phyloP scores from a whole-genome alignment of 2,888 invertebrate genomes.

The Opisthograptis luteolata region DNA sequence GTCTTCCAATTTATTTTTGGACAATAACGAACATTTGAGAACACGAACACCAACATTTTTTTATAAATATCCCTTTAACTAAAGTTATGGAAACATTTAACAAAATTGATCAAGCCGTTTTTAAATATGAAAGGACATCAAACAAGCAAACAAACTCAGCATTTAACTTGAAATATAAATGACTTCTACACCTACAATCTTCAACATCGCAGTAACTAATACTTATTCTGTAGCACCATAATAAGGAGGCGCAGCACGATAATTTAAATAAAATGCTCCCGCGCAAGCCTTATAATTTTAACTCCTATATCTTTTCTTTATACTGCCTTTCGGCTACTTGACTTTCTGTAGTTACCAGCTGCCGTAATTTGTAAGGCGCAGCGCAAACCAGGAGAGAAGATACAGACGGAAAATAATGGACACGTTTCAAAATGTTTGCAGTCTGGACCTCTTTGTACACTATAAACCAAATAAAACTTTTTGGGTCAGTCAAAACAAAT shows the following conservation, averaged over 20 bases:
- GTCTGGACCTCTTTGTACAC: too few relatives aligned
- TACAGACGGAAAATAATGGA: not conserved
- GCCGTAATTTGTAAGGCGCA: not conserved
- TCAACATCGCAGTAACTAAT: not conserved
- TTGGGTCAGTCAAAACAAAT: too few relatives aligned
- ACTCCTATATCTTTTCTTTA: constrained; percentile 33
- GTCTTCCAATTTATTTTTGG: too few relatives aligned
- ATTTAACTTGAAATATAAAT: not conserved
- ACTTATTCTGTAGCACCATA: not conserved
- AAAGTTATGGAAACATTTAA: too few relatives aligned
- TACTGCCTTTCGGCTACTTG: constrained; percentile 38
- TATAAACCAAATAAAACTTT: too few relatives aligned
- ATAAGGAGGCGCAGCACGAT: constrained; percentile 8
- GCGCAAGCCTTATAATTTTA: constrained; percentile 32
- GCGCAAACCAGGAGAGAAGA: not conserved
- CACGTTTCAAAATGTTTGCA: too few relatives aligned
- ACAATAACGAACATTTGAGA: too few relatives aligned
- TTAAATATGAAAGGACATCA: too few relatives aligned
- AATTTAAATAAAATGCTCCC: constrained; percentile 15
- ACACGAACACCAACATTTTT: too few relatives aligned
- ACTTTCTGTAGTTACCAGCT: constrained; percentile 4
- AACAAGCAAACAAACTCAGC: too few relatives aligned
- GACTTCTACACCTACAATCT: not conserved
- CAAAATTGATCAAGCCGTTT: too few relatives aligned
- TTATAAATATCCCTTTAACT: too few relatives aligned